Evolutionary conservation across 1,140 invertebrate genomes (phyloP).

Genomic region (Neodiprion lecontei): DNA sequence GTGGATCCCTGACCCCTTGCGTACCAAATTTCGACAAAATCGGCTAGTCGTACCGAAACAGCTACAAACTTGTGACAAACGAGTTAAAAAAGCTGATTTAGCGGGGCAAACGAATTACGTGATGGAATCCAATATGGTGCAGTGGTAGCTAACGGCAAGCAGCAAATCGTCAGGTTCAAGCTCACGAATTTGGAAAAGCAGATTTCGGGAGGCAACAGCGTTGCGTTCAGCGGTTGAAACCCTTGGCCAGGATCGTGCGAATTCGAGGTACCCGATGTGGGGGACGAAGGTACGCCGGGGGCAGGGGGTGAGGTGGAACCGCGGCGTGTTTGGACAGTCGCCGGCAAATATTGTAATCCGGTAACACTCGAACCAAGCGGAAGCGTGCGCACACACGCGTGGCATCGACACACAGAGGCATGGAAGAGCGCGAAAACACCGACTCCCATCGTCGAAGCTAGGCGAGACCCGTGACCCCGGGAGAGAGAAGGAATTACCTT

Average conservation of each 20-base stretch:
- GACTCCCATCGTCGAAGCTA: neutral
- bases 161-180: no score
- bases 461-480: constrained; percentile 3
- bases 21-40: no score
- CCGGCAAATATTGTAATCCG: constrained; percentile 46
- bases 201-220: no score
- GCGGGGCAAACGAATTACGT: no score
- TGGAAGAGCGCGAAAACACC: neutral
- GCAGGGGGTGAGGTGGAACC: constrained; percentile 10
- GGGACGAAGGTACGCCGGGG: neutral
- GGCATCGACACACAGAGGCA: no score
- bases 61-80: no score
- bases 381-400: constrained; percentile 22
- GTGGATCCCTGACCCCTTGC: no score
- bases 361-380: constrained; percentile 40
- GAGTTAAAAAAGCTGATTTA: no score
- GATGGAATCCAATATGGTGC: constrained; percentile 26
- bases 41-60: no score
- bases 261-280: constrained; percentile 14
- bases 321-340: constrained; percentile 40
- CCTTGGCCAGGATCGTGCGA: constrained; percentile 15
- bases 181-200: no score
- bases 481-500: constrained; percentile 2
- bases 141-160: constrained; percentile 28
- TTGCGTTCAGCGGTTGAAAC: neutral